These are phyloP conservation scores for Cotesia chilonis DNA, from an alignment of 1,140 invertebrate genomes.

Conservation along the genomic window DNA sequence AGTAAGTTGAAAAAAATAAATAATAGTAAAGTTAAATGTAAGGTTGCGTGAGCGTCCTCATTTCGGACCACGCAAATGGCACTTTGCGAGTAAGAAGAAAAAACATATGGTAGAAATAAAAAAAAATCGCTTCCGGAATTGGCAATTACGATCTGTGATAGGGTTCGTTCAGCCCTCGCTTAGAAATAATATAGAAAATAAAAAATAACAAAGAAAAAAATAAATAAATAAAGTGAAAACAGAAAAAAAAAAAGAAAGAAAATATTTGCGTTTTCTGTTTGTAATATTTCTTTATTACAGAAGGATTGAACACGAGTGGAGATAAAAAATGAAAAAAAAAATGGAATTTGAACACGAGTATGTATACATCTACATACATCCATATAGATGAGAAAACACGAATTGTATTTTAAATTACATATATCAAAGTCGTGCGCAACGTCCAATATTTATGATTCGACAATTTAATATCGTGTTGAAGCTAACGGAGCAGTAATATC, in stretches of 20 bases:
- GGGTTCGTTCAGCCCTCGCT: constrained; percentile 6
- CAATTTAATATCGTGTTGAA: too few species aligned
- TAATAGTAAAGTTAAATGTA: neutral
- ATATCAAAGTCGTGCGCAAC: too few species aligned
- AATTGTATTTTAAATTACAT: too few species aligned
- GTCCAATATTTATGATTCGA: too few species aligned
- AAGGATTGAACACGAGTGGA: constrained; percentile 11
- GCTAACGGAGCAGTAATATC: too few species aligned
- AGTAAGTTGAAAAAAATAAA: neutral
- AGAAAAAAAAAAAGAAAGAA: too few species aligned
- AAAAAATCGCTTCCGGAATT: constrained; percentile 17
- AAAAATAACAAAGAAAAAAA: neutral
- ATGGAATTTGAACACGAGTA: neutral
- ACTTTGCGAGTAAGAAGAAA: neutral
- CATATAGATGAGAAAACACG: constrained; percentile 2
- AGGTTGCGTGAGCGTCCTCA: constrained; percentile 16
- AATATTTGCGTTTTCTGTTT: constrained; percentile 19
- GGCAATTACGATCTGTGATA: constrained; percentile 26
- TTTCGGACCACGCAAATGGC: constrained; percentile 1
- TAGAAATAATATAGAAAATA: neutral
- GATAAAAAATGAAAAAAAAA: neutral
- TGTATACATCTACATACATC: too few species aligned
- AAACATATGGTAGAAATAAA: constrained; percentile 9
- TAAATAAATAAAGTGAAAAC: neutral
- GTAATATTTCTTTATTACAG: constrained; percentile 19